Conservation (phyloP, 2,113 vertebrate genomes). For the Oceanites oceanicus region DNA sequence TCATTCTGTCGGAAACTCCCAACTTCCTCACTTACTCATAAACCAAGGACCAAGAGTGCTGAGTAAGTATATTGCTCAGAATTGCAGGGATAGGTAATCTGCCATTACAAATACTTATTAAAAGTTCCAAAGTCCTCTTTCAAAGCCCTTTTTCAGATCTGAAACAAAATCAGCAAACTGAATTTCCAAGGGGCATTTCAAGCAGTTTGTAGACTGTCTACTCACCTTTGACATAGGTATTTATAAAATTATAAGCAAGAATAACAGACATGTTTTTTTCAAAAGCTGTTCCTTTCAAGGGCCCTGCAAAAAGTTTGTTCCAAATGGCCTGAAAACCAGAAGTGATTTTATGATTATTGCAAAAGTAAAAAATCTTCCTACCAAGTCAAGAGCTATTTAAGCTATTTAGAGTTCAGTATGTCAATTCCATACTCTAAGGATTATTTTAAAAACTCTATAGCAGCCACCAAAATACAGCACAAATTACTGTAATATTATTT, state of each 20-base stretch:
- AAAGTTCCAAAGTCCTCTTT: neutral
- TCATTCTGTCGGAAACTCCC: neutral
- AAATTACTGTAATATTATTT: neutral
- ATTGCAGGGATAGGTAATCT: neutral
- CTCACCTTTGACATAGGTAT: rapidly evolving
- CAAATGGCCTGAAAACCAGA: neutral
- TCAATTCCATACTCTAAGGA: neutral
- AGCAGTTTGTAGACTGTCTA: neutral
- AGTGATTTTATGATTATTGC: neutral
- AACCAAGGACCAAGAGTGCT: neutral
- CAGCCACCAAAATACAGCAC: neutral
- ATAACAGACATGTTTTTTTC: neutral
- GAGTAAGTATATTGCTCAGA: neutral
- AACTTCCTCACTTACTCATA: slow-evolving; percentile 18
- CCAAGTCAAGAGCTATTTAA: neutral
- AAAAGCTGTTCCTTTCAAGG: neutral
- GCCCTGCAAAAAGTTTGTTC: neutral
- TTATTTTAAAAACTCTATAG: neutral
- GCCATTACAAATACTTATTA: neutral
- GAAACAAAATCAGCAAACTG: neutral
- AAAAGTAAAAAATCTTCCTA: neutral
- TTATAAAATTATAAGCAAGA: neutral
- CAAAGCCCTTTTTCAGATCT: neutral
- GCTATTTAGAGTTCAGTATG: neutral
- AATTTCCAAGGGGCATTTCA: neutral